phyloP scores from a whole-genome alignment of 1,140 invertebrate genomes.

The Tetragonula clypearis region DNA sequence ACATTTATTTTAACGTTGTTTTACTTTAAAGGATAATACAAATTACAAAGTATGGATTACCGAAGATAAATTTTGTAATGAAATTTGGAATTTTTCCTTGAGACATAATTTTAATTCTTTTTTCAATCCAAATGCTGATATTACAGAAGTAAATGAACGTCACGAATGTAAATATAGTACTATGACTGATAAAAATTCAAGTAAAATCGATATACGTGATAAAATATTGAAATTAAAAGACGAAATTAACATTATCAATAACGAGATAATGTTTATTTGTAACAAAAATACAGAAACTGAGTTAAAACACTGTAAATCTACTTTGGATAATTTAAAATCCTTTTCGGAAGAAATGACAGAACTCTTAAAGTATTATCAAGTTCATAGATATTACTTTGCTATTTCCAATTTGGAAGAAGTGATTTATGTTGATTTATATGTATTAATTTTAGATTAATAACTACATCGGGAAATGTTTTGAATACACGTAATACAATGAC shows the following conservation, averaged over 20 bases:
- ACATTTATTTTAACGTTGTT: conserved; percentile 9
- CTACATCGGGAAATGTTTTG: background rate
- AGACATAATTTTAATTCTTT: conserved; percentile 61
- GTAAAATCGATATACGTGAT: background rate
- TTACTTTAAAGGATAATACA: conserved; percentile 60
- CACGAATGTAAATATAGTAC: conserved; percentile 17
- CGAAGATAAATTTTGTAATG: conserved; percentile 61
- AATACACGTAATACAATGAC: conserved; percentile 6
- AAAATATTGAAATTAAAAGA: conserved; percentile 46
- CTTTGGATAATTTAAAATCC: conserved; percentile 39
- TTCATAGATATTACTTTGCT: background rate
- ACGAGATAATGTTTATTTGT: conserved; percentile 39
- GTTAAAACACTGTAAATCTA: conserved; percentile 7
- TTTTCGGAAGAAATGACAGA: conserved; percentile 32
- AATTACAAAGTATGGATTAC: conserved; percentile 53
- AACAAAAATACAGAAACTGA: conserved; percentile 21
- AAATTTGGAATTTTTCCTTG: conserved; percentile 69
- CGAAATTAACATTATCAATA: conserved; percentile 54
- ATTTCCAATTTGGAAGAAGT: background rate
- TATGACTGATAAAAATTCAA: background rate
- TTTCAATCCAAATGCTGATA: conserved; percentile 55
- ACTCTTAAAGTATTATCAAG: conserved; percentile 12
- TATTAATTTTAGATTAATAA: conserved; percentile 44
- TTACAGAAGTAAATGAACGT: conserved; percentile 9
- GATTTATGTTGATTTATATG: background rate